Percentiles rank a stretch among this genome's conserved stretches.
These are phyloP conservation scores for Hypomesus transpacificus DNA, from an alignment of 2,113 vertebrate genomes.

Conservation along the genomic window DNA sequence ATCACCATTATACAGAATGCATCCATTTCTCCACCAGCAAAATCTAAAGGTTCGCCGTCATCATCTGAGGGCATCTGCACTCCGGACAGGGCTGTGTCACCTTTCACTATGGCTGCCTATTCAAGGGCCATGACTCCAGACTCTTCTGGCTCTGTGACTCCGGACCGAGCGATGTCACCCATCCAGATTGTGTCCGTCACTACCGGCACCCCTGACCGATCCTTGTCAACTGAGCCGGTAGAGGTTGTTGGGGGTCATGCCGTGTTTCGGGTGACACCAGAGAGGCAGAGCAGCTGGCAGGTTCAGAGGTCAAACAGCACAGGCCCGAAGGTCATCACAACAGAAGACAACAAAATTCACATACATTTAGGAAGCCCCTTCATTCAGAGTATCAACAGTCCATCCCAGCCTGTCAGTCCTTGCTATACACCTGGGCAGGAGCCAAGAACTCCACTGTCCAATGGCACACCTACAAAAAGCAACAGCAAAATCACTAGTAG, in stretches of 20 bases:
- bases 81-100: constrained; percentile 79
- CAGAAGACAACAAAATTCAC: constrained; percentile 99
- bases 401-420: constrained; percentile 73
- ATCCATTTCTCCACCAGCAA: constrained; percentile 77
- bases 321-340: constrained; percentile 91
- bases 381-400: constrained; percentile 78
- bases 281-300: constrained; percentile 87
- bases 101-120: constrained; percentile 80
- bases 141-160: constrained; percentile 82
- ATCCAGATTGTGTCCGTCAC: constrained; percentile 84
- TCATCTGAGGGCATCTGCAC: constrained; percentile 71
- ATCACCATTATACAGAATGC: constrained; percentile 94
- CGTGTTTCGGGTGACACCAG: constrained; percentile 87
- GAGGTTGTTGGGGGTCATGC: constrained; percentile 83
- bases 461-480: constrained; percentile 79
- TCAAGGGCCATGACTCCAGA: constrained; percentile 84
- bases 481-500: constrained; percentile 96
- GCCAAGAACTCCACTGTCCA: constrained; percentile 82
- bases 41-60: constrained; percentile 71
- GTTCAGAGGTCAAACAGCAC: constrained; percentile 91
- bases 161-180: constrained; percentile 90
- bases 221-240: constrained; percentile 75
- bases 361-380: constrained; percentile 94
- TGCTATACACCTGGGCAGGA: constrained; percentile 73
- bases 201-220: constrained; percentile 79